Evolutionary conservation across 1,140 invertebrate species (phyloP).

Genomic region (Tetramorium parvispinum): DNA sequence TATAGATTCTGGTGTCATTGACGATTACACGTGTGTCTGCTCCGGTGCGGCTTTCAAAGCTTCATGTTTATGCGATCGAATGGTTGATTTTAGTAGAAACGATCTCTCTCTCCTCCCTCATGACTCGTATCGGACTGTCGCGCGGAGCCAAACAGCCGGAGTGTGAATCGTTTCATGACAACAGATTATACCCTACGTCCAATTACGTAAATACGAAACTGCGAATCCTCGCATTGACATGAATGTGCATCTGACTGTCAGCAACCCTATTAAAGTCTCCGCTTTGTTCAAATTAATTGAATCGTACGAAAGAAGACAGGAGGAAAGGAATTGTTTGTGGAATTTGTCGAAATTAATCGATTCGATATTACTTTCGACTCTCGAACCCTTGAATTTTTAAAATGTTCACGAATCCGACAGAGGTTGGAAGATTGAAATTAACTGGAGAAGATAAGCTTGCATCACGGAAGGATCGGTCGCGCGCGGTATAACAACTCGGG

Average conservation of each 20-base stretch:
- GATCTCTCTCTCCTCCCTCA: not conserved
- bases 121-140: not conserved
- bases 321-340: not conserved
- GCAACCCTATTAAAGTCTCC: not conserved
- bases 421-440: not conserved
- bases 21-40: not conserved
- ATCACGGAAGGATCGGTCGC: not conserved
- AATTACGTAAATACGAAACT: slow-evolving; percentile 19
- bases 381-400: not conserved
- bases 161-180: not conserved
- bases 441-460: not conserved
- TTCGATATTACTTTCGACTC: not conserved
- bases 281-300: not conserved
- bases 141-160: not conserved
- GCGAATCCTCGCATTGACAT: not conserved
- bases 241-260: not conserved
- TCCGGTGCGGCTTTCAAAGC: not conserved
- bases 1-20: not conserved
- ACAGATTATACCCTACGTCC: slow-evolving; percentile 26
- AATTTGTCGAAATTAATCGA: not conserved
- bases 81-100: slow-evolving; percentile 39
- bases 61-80: slow-evolving; percentile 14
- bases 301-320: not conserved
- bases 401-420: not conserved
- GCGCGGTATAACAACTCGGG: slow-evolving; percentile 36